Percentiles rank a stretch among this genome's conserved stretches.
Evolutionary conservation across 1,140 invertebrate species (phyloP).

Genomic region (Neodiprion lecontei): DNA sequence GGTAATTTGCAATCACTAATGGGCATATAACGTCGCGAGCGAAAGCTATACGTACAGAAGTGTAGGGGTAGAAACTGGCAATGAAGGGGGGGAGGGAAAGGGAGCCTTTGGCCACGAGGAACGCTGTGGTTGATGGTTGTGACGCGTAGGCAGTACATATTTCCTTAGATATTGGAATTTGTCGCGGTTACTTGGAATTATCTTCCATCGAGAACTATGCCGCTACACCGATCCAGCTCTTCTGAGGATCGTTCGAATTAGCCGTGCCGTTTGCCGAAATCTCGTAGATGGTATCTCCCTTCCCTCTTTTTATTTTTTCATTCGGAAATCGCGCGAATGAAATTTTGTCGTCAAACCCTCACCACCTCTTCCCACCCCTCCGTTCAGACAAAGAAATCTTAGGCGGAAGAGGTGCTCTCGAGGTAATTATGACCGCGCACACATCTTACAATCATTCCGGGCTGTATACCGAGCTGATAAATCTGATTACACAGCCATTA

Average conservation of each 20-base stretch:
- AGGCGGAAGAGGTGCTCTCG: conserved; percentile 1
- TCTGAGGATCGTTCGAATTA: conserved; percentile 30
- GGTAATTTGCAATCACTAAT: too few relatives aligned
- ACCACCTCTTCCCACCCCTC: too few relatives aligned
- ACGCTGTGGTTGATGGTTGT: conserved; percentile 49
- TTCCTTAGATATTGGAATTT: conserved; percentile 62
- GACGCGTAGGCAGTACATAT: conserved; percentile 52
- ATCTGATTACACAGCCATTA: conserved; percentile 40
- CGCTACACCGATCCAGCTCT: conserved; percentile 42
- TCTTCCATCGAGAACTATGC: conserved; percentile 56
- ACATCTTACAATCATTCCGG: conserved; percentile 8
- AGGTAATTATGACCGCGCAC: conserved; percentile 11
- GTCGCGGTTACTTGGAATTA: conserved; percentile 63
- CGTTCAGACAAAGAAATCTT: neutral
- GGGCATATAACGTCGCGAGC: too few relatives aligned
- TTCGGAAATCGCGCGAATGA: neutral
- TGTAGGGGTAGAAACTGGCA: conserved; percentile 44
- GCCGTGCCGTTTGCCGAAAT: conserved; percentile 14
- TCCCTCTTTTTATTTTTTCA: neutral
- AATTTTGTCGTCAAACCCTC: conserved; percentile 7
- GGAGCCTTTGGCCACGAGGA: conserved; percentile 47
- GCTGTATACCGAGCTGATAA: conserved; percentile 21
- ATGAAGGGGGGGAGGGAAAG: conserved; percentile 18
- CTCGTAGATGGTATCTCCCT: conserved; percentile 1
- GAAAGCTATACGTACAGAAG: too few relatives aligned